These are phyloP conservation scores for Corydoras sp. DNA, from an alignment of 2,113 vertebrate genomes.

Conservation along the genomic window DNA sequence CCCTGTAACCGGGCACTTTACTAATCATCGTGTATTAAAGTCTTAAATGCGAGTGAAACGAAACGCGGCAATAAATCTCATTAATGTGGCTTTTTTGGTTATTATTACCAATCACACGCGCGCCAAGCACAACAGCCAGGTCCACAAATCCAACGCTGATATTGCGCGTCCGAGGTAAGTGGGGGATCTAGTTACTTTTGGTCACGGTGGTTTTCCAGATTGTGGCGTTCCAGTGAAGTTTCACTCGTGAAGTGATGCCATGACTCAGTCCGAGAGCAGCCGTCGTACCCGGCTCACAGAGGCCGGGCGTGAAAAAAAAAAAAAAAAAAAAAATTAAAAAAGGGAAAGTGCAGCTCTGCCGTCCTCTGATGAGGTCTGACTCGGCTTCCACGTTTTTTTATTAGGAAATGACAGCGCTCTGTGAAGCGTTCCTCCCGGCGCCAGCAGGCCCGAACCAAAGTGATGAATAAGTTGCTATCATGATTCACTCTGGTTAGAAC, in stretches of 20 bases:
- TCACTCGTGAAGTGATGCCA: neutral
- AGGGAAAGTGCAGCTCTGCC: neutral
- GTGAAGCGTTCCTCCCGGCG: constrained; percentile 56
- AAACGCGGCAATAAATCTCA: neutral
- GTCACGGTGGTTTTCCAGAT: neutral
- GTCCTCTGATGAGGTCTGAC: constrained; percentile 27
- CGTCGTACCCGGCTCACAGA: neutral
- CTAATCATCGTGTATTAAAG: too few relatives aligned
- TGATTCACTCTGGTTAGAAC: too few relatives aligned
- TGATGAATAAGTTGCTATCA: neutral
- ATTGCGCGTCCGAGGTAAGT: neutral
- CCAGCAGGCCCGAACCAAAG: constrained; percentile 5
- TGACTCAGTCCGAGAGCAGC: neutral
- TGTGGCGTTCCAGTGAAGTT: neutral
- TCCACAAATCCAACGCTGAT: neutral
- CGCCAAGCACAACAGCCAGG: neutral
- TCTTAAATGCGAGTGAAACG: too few relatives aligned
- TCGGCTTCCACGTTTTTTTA: constrained; percentile 54
- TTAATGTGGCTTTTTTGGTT: neutral
- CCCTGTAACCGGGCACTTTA: too few relatives aligned
- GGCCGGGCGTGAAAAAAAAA: neutral
- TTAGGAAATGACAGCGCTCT: constrained; percentile 48
- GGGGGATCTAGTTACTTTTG: neutral
- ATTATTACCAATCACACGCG: neutral
- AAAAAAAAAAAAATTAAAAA: neutral